These are phyloP conservation scores for Neuroterus valhalla DNA, from an alignment of 1,140 invertebrate genomes.

Conservation along the genomic window DNA sequence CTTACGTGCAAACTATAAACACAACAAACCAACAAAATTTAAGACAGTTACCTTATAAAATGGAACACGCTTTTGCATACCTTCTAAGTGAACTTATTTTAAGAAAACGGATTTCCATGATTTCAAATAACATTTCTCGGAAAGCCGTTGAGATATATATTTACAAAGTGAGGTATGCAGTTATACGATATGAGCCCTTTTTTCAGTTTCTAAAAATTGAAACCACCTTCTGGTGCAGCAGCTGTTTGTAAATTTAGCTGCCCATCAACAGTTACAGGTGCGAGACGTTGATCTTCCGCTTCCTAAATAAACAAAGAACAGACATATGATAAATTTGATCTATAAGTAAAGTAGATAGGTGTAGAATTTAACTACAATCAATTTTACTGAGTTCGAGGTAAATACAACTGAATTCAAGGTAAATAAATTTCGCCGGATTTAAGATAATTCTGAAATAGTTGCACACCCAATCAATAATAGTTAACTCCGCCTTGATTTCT, in stretches of 20 bases:
- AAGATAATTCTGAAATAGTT: too few species aligned
- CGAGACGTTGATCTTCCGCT: conserved; percentile 43
- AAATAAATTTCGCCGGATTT: too few species aligned
- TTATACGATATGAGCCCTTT: not conserved
- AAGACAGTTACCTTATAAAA: not conserved
- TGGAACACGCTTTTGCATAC: not conserved
- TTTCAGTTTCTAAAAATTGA: conserved; percentile 51
- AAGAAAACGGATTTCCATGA: not conserved
- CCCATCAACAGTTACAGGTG: conserved; percentile 46
- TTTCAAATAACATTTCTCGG: not conserved
- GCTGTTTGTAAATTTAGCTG: conserved; percentile 63
- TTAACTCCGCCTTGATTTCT: too few species aligned
- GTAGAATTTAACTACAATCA: too few species aligned
- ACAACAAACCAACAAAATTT: not conserved
- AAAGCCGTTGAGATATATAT: conserved; percentile 7
- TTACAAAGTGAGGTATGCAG: not conserved
- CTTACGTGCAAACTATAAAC: not conserved
- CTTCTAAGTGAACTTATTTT: conserved; percentile 1
- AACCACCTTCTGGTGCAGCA: conserved; percentile 51
- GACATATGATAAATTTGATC: conserved; percentile 25
- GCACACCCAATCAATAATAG: too few species aligned
- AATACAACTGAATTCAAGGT: too few species aligned
- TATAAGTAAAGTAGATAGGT: not conserved
- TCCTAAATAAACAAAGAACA: conserved; percentile 52
- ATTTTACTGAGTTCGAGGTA: too few species aligned